phyloP scores from a whole-genome alignment of 2,113 vertebrate species.

The Ciconia maguari region DNA sequence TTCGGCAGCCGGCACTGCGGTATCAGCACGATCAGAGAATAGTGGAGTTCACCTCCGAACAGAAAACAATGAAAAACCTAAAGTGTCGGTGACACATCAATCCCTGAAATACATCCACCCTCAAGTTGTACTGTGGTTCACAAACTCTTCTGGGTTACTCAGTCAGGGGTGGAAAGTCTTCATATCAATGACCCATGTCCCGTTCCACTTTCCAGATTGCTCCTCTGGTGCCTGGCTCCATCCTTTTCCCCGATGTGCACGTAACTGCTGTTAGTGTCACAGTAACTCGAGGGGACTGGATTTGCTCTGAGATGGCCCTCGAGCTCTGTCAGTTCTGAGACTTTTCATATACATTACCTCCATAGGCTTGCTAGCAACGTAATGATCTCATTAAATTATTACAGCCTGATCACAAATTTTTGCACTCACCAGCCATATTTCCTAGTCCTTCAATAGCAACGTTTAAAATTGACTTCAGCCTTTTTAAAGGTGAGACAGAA shows the following conservation, averaged over 20 bases:
- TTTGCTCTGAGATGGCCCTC: neutral
- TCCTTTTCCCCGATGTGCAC: neutral
- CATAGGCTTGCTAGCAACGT: neutral
- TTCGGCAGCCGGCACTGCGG: neutral
- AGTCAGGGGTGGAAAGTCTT: neutral
- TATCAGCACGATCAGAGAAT: neutral
- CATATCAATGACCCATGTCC: neutral
- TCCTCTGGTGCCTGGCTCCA: neutral
- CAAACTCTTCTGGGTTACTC: neutral
- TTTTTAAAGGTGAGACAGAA: neutral
- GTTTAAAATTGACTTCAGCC: neutral
- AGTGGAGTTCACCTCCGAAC: neutral
- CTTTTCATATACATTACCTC: neutral
- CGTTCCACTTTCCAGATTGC: neutral
- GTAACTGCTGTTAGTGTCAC: neutral
- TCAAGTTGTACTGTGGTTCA: neutral
- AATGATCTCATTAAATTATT: neutral
- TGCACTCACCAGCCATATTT: neutral
- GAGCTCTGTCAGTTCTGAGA: neutral
- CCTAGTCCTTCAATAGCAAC: neutral
- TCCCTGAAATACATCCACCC: neutral
- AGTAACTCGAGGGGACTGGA: neutral
- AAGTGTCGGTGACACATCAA: neutral
- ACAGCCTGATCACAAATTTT: neutral
- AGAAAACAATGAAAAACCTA: neutral